Evolutionary conservation across 2,888 invertebrate species (phyloP), one percentile per base, ranked within the genome.

Genomic region (Desoria tigrina): DNA sequence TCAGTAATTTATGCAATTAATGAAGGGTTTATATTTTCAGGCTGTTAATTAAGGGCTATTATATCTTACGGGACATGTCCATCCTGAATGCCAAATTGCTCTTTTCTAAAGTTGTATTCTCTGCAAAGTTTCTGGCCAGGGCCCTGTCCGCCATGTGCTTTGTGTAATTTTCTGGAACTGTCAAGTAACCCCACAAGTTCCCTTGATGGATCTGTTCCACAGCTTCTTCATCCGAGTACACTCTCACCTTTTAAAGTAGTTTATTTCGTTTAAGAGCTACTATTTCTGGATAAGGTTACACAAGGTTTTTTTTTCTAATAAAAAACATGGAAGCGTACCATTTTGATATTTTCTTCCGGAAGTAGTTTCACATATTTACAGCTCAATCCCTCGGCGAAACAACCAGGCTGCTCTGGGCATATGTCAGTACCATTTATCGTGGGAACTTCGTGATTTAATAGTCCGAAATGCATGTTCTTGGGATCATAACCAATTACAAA

Each of bases 151-250:
- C 24, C 32, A 94, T 83, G 1, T 91, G 90, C 71, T 89, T 89
- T 0, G 94, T 91, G 77, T 94, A 96, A 79, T 94, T 94, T 77
- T 90, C 88, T 26, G 91, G 90, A 78, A 96, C 92, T 79, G 90
- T 89, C 6, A 95, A 80, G 9, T 90, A 90, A 1, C 94, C 94
- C 94, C 95, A 95, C 0, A 90, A 90, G 26, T 89, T 83, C 0
- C 94, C 95, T 1, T 80, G 81, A 37, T 84, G 81, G 0, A 94
- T 94, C 0, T 90, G 90, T 32, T 84, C 80, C 64, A 87, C 82
- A 0, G 93, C 94, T 0, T 84, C 81, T 0, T 85, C 68, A 59
- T 77, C 76, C 21, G 57, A 57, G 16, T 42, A 18, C 2, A 42
- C 28, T 32, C 37, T 27, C 16, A 3, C 28, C 37, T 55, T 7